Conservation (phyloP, 1,140 invertebrate genomes). For the Drosophila sp. region DNA sequence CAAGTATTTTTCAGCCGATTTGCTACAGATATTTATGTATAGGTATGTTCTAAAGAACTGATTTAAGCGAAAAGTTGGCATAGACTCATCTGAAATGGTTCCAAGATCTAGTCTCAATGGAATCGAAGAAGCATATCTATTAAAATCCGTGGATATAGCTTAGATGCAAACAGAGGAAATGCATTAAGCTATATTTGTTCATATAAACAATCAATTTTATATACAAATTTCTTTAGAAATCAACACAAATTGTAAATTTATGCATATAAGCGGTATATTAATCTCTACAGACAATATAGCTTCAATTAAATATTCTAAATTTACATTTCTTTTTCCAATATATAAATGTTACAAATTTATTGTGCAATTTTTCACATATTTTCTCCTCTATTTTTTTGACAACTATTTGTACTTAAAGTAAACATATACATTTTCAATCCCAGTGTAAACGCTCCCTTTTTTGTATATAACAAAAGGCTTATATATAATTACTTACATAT, state of each 20-base stretch:
- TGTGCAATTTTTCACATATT: background rate
- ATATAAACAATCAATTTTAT: no score
- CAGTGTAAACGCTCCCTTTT: constrained; percentile 21
- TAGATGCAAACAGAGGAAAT: no score
- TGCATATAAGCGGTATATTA: background rate
- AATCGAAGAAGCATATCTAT: background rate
- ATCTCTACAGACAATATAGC: background rate
- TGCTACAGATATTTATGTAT: background rate
- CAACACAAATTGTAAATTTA: background rate
- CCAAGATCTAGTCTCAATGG: background rate
- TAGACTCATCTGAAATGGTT: background rate
- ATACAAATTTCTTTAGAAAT: no score
- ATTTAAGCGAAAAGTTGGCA: constrained; percentile 1
- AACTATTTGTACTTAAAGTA: constrained; percentile 20
- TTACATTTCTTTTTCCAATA: background rate
- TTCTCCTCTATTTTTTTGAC: background rate
- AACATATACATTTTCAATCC: background rate
- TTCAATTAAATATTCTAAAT: background rate
- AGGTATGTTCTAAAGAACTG: background rate
- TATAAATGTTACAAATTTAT: no score
- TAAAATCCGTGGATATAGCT: no score
- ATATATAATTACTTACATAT: constrained; percentile 39
- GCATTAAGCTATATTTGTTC: no score
- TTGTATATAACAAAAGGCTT: constrained; percentile 57
- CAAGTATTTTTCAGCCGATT: background rate